Conservation (phyloP, 2,113 vertebrate species). For the Vulpes lagopus region DNA sequence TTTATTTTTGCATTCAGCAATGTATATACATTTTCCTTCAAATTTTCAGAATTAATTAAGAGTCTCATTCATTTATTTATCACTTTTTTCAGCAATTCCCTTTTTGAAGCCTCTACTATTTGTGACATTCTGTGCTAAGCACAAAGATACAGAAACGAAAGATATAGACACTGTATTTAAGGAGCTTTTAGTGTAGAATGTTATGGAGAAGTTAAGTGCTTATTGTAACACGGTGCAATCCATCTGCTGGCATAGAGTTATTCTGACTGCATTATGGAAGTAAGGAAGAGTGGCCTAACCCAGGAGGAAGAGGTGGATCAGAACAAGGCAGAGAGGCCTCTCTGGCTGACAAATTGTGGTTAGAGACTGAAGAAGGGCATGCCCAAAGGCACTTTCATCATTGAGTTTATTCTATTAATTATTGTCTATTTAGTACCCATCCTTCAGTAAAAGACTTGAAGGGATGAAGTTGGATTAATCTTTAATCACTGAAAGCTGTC, state of each 20-base stretch:
- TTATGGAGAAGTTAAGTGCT: not conserved
- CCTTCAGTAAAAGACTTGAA: slow-evolving; percentile 18
- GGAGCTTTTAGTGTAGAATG: not conserved
- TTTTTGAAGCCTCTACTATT: not conserved
- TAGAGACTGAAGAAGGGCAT: not conserved
- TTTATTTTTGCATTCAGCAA: not conserved
- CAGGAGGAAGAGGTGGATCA: not conserved
- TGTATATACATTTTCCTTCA: not conserved
- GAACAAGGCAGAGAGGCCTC: not conserved
- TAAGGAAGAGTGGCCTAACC: not conserved
- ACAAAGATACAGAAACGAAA: not conserved
- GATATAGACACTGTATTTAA: not conserved
- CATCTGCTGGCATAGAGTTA: not conserved
- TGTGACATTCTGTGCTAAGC: not conserved
- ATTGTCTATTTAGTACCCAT: slow-evolving; percentile 29
- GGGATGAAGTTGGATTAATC: not conserved
- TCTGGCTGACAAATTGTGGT: not conserved
- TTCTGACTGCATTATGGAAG: not conserved
- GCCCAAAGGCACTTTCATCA: slow-evolving; percentile 13
- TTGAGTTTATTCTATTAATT: slow-evolving; percentile 50
- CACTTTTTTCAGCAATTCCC: not conserved
- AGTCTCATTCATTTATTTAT: not conserved
- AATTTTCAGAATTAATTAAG: not conserved
- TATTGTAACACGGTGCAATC: not conserved
- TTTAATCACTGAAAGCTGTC: slow-evolving; percentile 66